Conservation (phyloP, 2,797 vertebrate species). For the Lycodopsis pacificus region DNA sequence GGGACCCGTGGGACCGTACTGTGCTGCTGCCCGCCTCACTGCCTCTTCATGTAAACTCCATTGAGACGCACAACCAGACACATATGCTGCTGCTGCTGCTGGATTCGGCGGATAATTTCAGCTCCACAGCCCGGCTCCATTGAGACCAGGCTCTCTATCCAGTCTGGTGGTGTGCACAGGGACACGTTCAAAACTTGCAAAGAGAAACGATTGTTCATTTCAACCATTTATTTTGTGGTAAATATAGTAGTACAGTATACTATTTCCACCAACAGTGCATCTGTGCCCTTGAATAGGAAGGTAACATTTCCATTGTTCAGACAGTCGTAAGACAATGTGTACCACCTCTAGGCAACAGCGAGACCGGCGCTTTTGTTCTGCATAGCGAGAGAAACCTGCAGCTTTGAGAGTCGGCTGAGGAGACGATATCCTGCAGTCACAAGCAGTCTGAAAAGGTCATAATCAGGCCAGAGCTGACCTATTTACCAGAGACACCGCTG, state of each 20-base stretch:
- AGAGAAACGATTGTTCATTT: not conserved
- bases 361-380: not conserved
- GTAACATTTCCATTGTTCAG: constrained; percentile 2
- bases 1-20: constrained; percentile 48
- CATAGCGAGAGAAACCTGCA: constrained; percentile 24
- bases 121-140: constrained; percentile 4
- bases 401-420: constrained; percentile 33
- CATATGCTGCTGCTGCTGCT: constrained; percentile 32
- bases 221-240: not conserved
- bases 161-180: not conserved
- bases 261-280: not conserved
- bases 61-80: constrained; percentile 17
- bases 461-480: constrained; percentile 43
- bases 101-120: constrained; percentile 18
- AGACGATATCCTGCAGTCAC: constrained; percentile 55
- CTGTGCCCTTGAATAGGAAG: not conserved
- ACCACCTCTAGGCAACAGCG: constrained; percentile 2
- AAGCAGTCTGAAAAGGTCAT: constrained; percentile 56
- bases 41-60: constrained; percentile 26
- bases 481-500: constrained; percentile 37
- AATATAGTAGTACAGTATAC: not conserved
- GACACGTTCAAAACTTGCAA: constrained; percentile 3
- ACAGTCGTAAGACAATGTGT: constrained; percentile 6
- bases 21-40: constrained; percentile 27
- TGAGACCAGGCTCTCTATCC: constrained; percentile 15